Conservation (phyloP, 1,140 invertebrate genomes). For the Megalonaias nervosa region DNA sequence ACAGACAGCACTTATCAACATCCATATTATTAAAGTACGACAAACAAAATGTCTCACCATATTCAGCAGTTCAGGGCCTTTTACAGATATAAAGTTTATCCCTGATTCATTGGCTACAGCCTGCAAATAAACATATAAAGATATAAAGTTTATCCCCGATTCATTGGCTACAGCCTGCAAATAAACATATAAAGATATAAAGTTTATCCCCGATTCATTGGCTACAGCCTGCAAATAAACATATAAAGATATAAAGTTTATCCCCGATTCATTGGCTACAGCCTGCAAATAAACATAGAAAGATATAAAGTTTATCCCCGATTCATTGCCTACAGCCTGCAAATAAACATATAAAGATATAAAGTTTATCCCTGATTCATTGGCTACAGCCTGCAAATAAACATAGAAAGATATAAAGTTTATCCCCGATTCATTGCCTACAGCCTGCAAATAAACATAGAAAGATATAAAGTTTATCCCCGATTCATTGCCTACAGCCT, state of each 20-base stretch:
- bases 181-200: constrained; percentile 27
- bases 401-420: too few species aligned
- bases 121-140: constrained; percentile 71
- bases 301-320: constrained; percentile 64
- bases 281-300: constrained; percentile 74
- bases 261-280: constrained; percentile 95
- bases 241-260: constrained; percentile 83
- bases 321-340: too few species aligned
- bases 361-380: constrained; percentile 97
- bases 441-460: too few species aligned
- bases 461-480: constrained; percentile 64
- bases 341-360: constrained; percentile 60
- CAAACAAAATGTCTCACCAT: constrained; percentile 79
- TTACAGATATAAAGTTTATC: constrained; percentile 97
- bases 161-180: constrained; percentile 92
- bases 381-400: constrained; percentile 84
- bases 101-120: constrained; percentile 97
- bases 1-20: constrained; percentile 10
- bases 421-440: too few species aligned
- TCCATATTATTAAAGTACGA: neutral
- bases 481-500: too few species aligned
- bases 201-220: constrained; percentile 63
- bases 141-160: constrained; percentile 97
- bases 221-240: too few species aligned
- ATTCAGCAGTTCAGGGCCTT: constrained; percentile 96